Percentiles rank a stretch among this genome's conserved stretches.
Evolutionary conservation across 2,888 invertebrate genomes (phyloP).

Genomic region (Morinoia aosen): DNA sequence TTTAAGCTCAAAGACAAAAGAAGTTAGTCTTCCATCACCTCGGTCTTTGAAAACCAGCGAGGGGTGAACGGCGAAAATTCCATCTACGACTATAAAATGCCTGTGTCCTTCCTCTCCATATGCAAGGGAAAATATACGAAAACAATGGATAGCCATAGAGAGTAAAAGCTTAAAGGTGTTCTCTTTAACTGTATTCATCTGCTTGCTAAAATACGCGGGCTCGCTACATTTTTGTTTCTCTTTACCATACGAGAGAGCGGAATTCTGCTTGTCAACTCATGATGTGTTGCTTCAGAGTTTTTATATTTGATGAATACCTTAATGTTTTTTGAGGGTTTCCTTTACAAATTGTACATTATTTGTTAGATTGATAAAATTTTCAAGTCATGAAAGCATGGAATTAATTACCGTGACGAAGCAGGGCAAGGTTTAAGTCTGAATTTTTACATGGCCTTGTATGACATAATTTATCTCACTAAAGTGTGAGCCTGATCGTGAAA

Average conservation of each 20-base stretch:
- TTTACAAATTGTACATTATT: not conserved
- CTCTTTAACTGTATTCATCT: not conserved
- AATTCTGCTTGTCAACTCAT: not conserved
- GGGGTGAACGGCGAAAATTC: slow-evolving; percentile 32
- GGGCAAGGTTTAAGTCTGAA: too few species aligned
- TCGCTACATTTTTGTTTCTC: not conserved
- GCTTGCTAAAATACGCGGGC: not conserved
- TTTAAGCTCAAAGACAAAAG: slow-evolving; percentile 32
- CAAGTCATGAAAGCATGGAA: too few species aligned
- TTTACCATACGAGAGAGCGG: not conserved
- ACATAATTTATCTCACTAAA: not conserved
- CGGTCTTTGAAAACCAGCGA: slow-evolving; percentile 23
- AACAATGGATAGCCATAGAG: not conserved
- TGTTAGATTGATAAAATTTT: not conserved
- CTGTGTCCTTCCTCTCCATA: slow-evolving; percentile 42
- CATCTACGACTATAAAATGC: slow-evolving; percentile 32
- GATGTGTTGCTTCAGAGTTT: not conserved
- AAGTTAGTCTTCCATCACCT: slow-evolving; percentile 38
- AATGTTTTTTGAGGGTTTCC: not conserved
- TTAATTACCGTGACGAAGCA: too few species aligned
- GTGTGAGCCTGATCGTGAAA: not conserved
- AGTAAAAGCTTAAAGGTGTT: not conserved
- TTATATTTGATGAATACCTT: not conserved
- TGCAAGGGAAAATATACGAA: not conserved
- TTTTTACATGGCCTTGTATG: not conserved